Evolutionary conservation across 2,888 invertebrate genomes (phyloP).

Genomic region (Lacanobia wlatinum): DNA sequence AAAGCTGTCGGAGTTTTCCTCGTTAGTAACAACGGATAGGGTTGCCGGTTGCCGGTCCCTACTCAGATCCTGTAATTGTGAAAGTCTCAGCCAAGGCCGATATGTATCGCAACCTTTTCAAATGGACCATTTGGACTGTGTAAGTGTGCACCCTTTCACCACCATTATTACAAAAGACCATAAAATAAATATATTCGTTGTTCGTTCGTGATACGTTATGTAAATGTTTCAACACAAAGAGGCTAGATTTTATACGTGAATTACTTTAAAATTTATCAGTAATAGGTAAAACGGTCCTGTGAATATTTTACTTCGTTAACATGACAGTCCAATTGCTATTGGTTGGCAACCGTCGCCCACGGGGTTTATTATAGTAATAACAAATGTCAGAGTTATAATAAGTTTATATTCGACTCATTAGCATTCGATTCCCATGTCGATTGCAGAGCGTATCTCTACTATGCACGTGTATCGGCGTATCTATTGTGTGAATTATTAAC

Average conservation of each 20-base stretch:
- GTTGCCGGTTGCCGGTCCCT: conserved; percentile 37
- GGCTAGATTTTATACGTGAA: conserved; percentile 4
- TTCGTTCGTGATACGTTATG: conserved; percentile 33
- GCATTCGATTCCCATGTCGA: conserved; percentile 49
- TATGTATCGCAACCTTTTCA: conserved; percentile 56
- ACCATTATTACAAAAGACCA: conserved; percentile 52
- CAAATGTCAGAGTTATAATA: conserved; percentile 44
- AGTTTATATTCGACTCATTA: conserved; percentile 47
- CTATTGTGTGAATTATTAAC: conserved; percentile 6
- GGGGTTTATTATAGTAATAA: conserved; percentile 29
- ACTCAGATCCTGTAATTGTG: conserved; percentile 38
- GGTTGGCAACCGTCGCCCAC: conserved; percentile 21
- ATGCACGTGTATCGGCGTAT: not conserved
- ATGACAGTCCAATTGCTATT: conserved; percentile 7
- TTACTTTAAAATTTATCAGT: not conserved
- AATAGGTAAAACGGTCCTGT: conserved; percentile 1
- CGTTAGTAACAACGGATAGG: conserved; percentile 52
- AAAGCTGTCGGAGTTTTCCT: conserved; percentile 49
- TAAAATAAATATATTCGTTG: conserved; percentile 54
- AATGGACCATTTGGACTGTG: conserved; percentile 56
- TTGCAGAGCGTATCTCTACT: conserved; percentile 31
- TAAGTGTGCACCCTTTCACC: conserved; percentile 52
- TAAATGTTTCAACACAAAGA: conserved; percentile 31
- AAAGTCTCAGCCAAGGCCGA: conserved; percentile 52
- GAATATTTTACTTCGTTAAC: conserved; percentile 15